phyloP scores from a whole-genome alignment of 2,888 invertebrate species.

The Liposcelis brunnea region DNA sequence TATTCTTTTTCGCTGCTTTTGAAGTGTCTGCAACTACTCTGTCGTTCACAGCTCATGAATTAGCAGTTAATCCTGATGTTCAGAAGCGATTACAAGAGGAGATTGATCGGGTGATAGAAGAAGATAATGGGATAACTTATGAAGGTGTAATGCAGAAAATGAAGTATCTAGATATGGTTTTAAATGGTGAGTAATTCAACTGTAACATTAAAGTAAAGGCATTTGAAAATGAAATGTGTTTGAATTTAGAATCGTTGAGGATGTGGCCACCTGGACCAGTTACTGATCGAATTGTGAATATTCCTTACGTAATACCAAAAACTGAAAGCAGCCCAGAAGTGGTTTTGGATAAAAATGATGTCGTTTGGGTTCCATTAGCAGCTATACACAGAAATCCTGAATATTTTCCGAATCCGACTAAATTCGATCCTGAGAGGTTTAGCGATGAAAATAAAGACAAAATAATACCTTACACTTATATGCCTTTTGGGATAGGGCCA shows the following conservation, averaged over 20 bases:
- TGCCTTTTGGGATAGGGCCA: slow-evolving; percentile 4
- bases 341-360: slow-evolving; percentile 29
- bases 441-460: not conserved
- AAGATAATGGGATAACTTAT: no score
- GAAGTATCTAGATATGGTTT: slow-evolving; percentile 30
- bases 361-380: slow-evolving; percentile 23
- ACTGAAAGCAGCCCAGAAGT: slow-evolving; percentile 22
- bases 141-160: slow-evolving; percentile 29
- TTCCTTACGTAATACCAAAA: slow-evolving; percentile 33
- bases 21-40: slow-evolving; percentile 31
- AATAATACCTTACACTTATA: not conserved
- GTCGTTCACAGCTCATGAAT: slow-evolving; percentile 30
- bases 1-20: no score
- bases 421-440: slow-evolving; percentile 2
- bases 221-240: no score
- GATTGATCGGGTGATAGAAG: no score
- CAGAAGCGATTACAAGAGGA: no score
- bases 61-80: no score
- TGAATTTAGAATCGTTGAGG: slow-evolving; percentile 41
- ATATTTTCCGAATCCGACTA: not conserved
- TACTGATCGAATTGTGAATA: slow-evolving; percentile 35
- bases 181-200: slow-evolving; percentile 24
- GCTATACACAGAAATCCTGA: slow-evolving; percentile 14
- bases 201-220: no score
- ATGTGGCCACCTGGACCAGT: slow-evolving; percentile 37